A percentile compares a stretch with the other conserved stretches of the same genome.
Evolutionary conservation across 2,797 vertebrate species (phyloP).

Genomic region (Valencia hispanica): DNA sequence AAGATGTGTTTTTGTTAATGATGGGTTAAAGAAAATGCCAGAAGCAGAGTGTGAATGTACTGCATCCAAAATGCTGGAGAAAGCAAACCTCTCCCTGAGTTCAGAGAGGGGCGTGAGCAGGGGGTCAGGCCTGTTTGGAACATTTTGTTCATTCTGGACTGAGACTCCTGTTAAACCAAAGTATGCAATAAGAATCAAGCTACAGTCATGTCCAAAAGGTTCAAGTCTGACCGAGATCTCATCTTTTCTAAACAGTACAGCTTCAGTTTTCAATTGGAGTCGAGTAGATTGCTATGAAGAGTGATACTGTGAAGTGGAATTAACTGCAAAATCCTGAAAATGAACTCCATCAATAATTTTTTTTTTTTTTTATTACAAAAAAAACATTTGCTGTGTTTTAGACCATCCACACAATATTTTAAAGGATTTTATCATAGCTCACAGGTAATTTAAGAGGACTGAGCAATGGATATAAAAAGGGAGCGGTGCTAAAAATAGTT

Average conservation of each 20-base stretch:
- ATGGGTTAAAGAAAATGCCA: not conserved
- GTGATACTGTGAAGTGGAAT: not conserved
- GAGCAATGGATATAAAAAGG: not conserved
- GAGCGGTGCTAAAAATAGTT: not conserved
- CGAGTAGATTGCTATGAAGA: not conserved
- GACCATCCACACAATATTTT: not conserved
- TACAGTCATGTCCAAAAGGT: not conserved
- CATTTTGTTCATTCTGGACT: conserved; percentile 59
- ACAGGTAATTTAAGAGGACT: not conserved
- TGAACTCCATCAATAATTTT: too few relatives aligned
- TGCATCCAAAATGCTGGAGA: conserved; percentile 8
- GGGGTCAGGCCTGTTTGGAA: conserved; percentile 40
- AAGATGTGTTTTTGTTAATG: not conserved
- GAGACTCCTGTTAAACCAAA: conserved; percentile 15
- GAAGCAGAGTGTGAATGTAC: not conserved
- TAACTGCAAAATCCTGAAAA: not conserved
- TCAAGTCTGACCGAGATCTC: not conserved
- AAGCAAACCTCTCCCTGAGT: conserved; percentile 21
- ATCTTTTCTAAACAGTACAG: not conserved
- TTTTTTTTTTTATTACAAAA: too few relatives aligned
- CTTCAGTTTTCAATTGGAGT: not conserved
- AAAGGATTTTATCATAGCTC: not conserved
- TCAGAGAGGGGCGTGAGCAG: conserved; percentile 31
- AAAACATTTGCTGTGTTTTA: not conserved
- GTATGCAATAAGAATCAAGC: not conserved